Conservation (phyloP, 2,888 invertebrate species). For the Aphidoletes aphidimyza region DNA sequence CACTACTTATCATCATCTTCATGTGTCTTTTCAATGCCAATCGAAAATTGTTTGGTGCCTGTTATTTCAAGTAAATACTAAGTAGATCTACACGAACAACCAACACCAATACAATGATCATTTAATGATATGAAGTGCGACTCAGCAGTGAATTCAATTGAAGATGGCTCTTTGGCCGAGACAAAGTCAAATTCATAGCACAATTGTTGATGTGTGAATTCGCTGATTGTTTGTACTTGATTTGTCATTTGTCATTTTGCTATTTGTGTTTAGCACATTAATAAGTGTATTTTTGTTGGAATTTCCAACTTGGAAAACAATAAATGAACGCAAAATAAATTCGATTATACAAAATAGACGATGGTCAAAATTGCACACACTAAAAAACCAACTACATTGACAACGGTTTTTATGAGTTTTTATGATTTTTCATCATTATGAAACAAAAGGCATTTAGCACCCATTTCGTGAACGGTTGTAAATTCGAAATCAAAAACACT, state of each 20-base stretch:
- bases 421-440: constrained; percentile 10
- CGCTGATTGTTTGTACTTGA: background rate
- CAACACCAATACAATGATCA: too few species aligned
- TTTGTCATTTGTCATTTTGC: background rate
- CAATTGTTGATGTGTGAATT: background rate
- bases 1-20: too few species aligned
- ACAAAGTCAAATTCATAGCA: too few species aligned
- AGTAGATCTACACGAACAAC: too few species aligned
- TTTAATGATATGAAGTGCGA: background rate
- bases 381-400: background rate
- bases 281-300: background rate
- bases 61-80: too few species aligned
- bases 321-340: background rate
- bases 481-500: constrained; percentile 13
- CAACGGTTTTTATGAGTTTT: too few species aligned
- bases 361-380: background rate
- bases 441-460: constrained; percentile 9
- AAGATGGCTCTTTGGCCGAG: background rate
- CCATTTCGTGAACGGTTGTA: background rate
- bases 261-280: background rate
- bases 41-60: background rate
- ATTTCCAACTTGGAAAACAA: background rate
- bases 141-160: too few species aligned
- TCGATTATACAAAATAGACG: constrained; percentile 6
- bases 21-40: background rate